These are phyloP conservation scores for Drosophila mayri DNA, from an alignment of 1,140 invertebrate genomes.

Conservation along the genomic window DNA sequence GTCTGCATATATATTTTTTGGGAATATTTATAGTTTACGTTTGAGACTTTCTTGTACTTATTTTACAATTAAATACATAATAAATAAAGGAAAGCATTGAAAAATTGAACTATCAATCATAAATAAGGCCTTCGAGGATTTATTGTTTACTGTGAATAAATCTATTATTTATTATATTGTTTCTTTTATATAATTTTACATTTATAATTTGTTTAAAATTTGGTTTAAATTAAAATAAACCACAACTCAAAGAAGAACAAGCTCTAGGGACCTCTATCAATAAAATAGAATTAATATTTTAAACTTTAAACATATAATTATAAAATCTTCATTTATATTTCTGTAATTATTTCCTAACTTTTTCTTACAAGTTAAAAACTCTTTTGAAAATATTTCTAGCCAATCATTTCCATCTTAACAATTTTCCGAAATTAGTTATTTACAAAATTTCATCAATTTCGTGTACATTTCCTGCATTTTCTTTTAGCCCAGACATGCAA, in stretches of 20 bases:
- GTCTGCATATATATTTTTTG: not conserved
- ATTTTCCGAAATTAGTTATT: slow-evolving; percentile 28
- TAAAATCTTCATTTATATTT: not conserved
- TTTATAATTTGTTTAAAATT: too few species aligned
- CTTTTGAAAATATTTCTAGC: not conserved
- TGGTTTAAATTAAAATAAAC: too few species aligned
- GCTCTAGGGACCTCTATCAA: too few species aligned
- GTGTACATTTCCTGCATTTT: slow-evolving; percentile 37
- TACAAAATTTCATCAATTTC: slow-evolving; percentile 24
- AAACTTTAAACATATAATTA: too few species aligned
- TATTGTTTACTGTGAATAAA: not conserved
- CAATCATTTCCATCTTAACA: slow-evolving; percentile 5
- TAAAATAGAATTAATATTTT: too few species aligned
- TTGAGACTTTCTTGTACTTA: not conserved
- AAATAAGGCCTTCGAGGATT: too few species aligned
- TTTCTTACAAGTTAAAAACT: not conserved
- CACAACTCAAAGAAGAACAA: too few species aligned
- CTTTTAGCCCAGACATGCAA: slow-evolving; percentile 57
- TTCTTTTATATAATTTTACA: not conserved
- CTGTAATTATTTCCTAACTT: not conserved
- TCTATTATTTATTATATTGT: not conserved
- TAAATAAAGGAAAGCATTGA: not conserved
- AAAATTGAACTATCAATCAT: slow-evolving; percentile 5
- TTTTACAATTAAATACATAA: not conserved
- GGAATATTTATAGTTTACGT: not conserved